A percentile compares a stretch with the other conserved stretches of the same genome.
Evolutionary conservation across 2,888 invertebrate genomes (phyloP).

Genomic region (Scelioninae gen. 1): DNA sequence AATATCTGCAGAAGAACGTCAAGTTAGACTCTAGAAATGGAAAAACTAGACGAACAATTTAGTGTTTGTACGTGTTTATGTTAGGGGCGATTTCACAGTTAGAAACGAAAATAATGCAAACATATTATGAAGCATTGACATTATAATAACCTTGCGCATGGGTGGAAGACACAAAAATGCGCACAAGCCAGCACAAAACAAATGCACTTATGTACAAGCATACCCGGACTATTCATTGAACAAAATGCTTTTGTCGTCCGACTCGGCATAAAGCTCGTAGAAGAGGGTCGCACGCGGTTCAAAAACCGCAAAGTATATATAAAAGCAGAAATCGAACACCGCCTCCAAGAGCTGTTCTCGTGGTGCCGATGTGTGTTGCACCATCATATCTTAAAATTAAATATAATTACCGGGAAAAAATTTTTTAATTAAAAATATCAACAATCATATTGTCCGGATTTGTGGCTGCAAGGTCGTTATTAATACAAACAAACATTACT

Average conservation of each 20-base stretch:
- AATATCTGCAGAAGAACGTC: too few species aligned
- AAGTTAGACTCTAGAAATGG: conserved; percentile 5
- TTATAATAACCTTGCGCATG: conserved; percentile 75
- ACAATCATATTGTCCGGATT: too few species aligned
- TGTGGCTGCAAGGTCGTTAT: too few species aligned
- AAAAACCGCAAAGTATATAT: conserved; percentile 78
- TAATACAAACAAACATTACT: too few species aligned
- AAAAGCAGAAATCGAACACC: conserved; percentile 78
- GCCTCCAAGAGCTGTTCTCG: conserved; percentile 55
- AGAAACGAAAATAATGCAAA: conserved; percentile 48
- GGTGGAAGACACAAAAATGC: conserved; percentile 61
- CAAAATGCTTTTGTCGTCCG: conserved; percentile 73
- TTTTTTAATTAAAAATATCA: too few species aligned
- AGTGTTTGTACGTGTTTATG: conserved; percentile 15
- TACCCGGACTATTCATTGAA: conserved; percentile 67
- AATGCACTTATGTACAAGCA: conserved; percentile 62
- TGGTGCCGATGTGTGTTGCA: conserved; percentile 37
- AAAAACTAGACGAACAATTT: conserved; percentile 29
- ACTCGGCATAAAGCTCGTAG: conserved; percentile 66
- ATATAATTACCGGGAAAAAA: too few species aligned
- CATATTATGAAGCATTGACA: conserved; percentile 59
- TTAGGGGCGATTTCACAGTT: conserved; percentile 40
- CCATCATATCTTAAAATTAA: too few species aligned
- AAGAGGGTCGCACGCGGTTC: conserved; percentile 74
- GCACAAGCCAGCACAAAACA: conserved; percentile 56